A percentile compares a stretch with the other conserved stretches of the same genome.
phyloP scores from a whole-genome alignment of 2,888 invertebrate genomes.

The Shargacucullia verbasci region DNA sequence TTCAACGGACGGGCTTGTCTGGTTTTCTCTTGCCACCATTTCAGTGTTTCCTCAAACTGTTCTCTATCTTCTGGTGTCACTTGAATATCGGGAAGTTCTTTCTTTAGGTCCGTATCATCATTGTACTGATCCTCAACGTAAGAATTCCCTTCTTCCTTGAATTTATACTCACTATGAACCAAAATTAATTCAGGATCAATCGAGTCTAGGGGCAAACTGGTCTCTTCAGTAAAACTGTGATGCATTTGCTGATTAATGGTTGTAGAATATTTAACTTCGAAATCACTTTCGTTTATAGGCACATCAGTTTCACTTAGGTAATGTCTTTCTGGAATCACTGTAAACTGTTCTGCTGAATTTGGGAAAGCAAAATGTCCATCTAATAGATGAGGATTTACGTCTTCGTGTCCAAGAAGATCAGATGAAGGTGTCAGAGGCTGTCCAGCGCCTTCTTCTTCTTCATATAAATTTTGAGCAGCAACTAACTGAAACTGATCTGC shows the following conservation, averaged over 20 bases:
- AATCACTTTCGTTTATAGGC: constrained; percentile 76
- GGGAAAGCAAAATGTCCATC: constrained; percentile 87
- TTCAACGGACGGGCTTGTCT: constrained; percentile 72
- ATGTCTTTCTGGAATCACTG: constrained; percentile 84
- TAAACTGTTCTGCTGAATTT: constrained; percentile 85
- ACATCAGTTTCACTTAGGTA: constrained; percentile 82
- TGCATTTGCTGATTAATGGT: constrained; percentile 77
- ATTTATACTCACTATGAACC: constrained; percentile 73
- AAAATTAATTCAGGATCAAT: constrained; percentile 77
- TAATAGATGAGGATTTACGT: constrained; percentile 84
- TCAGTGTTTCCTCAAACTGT: constrained; percentile 85
- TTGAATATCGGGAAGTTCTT: constrained; percentile 84
- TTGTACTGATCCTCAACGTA: constrained; percentile 81
- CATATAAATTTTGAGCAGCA: constrained; percentile 88
- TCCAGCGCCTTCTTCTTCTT: constrained; percentile 90
- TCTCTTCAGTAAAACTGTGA: constrained; percentile 65
- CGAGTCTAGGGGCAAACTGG: constrained; percentile 64
- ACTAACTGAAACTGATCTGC: constrained; percentile 91
- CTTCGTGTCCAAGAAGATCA: constrained; percentile 84
- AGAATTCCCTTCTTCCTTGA: constrained; percentile 74
- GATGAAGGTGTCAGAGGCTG: constrained; percentile 88
- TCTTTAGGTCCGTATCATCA: constrained; percentile 84
- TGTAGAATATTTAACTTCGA: constrained; percentile 85
- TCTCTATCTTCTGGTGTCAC: constrained; percentile 85
- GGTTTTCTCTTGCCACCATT: constrained; percentile 88